Conservation (phyloP, 2,797 vertebrate genomes). For the Adrianichthys oophorus region DNA sequence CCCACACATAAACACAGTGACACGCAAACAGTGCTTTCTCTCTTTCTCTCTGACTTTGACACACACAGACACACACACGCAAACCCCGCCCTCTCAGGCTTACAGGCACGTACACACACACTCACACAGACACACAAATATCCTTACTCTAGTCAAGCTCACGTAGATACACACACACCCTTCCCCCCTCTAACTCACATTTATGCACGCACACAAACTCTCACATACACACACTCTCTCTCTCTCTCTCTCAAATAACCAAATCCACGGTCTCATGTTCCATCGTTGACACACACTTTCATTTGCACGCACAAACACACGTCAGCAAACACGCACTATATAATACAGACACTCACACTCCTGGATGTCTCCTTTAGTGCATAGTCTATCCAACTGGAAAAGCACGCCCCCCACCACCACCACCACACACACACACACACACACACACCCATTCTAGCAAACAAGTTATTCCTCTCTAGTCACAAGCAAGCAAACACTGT, state of each 20-base stretch:
- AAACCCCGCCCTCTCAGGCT: slow-evolving; percentile 46
- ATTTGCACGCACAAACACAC: slow-evolving; percentile 26
- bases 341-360: slow-evolving; percentile 51
- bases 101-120: slow-evolving; percentile 50
- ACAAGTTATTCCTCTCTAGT: slow-evolving; percentile 51
- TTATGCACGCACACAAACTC: slow-evolving; percentile 40
- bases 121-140: slow-evolving; percentile 62
- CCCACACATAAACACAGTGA: slow-evolving; percentile 24
- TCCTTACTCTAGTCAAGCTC: slow-evolving; percentile 65
- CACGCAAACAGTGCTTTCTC: slow-evolving; percentile 40
- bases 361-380: slow-evolving; percentile 46
- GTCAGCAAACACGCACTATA: slow-evolving; percentile 39
- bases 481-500: slow-evolving; percentile 46
- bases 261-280: slow-evolving; percentile 77
- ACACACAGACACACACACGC: slow-evolving; percentile 21
- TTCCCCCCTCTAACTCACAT: slow-evolving; percentile 48
- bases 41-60: slow-evolving; percentile 21
- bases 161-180: slow-evolving; percentile 57
- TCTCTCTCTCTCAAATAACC: slow-evolving; percentile 68
- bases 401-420: no score
- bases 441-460: slow-evolving; percentile 31
- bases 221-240: slow-evolving; percentile 32
- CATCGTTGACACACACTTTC: slow-evolving; percentile 55
- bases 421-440: slow-evolving; percentile 15
- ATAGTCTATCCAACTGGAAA: slow-evolving; percentile 26